These are phyloP conservation scores for Cyrtodaria siliqua DNA, from an alignment of 2,888 invertebrate species.

Conservation along the genomic window DNA sequence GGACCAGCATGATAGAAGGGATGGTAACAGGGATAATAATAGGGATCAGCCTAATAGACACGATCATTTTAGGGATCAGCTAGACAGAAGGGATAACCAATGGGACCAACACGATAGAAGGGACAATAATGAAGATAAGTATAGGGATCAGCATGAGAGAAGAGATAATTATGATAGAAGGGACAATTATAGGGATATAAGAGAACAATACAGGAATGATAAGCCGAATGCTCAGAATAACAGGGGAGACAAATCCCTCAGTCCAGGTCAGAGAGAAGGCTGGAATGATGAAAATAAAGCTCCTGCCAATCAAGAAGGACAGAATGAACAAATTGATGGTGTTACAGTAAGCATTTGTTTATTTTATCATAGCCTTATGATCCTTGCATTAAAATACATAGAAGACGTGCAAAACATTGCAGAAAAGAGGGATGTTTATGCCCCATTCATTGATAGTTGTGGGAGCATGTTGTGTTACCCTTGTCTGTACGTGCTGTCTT, in stretches of 20 bases:
- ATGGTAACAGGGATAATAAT: neutral
- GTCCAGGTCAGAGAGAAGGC: slow-evolving; percentile 32
- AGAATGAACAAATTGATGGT: slow-evolving; percentile 1
- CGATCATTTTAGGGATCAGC: slow-evolving; percentile 4
- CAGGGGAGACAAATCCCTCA: slow-evolving; percentile 17
- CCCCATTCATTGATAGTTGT: too few species aligned
- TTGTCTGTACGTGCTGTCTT: too few species aligned
- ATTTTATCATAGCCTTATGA: too few species aligned
- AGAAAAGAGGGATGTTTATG: too few species aligned
- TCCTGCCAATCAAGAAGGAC: slow-evolving; percentile 19
- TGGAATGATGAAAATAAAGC: slow-evolving; percentile 39
- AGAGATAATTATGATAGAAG: slow-evolving; percentile 4
- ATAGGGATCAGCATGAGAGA: slow-evolving; percentile 48
- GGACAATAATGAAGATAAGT: slow-evolving; percentile 21
- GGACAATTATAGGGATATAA: slow-evolving; percentile 30
- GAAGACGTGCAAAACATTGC: too few species aligned
- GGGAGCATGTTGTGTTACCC: too few species aligned
- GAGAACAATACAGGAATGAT: slow-evolving; percentile 24
- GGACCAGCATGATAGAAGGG: slow-evolving; percentile 21
- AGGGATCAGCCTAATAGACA: neutral
- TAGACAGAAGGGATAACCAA: slow-evolving; percentile 22
- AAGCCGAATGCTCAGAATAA: neutral
- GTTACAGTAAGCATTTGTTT: neutral
- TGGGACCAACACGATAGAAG: slow-evolving; percentile 12
- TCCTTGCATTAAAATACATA: too few species aligned